Evolutionary conservation across 2,113 vertebrate species (phyloP), one percentile per base, ranked within the genome.

Genomic region (Eretmochelys imbricata): DNA sequence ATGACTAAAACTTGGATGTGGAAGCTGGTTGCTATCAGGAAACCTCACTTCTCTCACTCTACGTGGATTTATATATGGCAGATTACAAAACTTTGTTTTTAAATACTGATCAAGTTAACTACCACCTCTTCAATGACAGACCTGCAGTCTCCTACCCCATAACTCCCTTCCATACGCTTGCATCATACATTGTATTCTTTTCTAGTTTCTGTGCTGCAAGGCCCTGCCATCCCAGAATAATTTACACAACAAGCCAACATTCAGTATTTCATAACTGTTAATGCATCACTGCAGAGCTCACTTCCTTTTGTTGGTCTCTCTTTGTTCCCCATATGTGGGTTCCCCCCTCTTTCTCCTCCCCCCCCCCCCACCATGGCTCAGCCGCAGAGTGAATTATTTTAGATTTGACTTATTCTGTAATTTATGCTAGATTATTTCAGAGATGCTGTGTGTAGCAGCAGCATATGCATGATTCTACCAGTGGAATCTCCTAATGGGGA

Each of bases 401-500:
- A 72, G 19, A 38, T 38, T 38, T 72, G 19, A 38, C 9, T 72
- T 38, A 38, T 5, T 38, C 19, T 69, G 65, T 19, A 69, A 4
- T 69, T n/a, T 35, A 69, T 35, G 35, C 16, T n/a, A 35, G 8
- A 69, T n/a, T n/a, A 69, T 69, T 65, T 31, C 59, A n/a, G 31
- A 19, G 59, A 35, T 31, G 29, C 13, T 31, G 29, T 62, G 59
- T 35, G 16, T 69, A 19, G 62, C 8, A 69, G 35, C 62, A n/a
- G 35, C 35, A n/a, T n/a, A n/a, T 69, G 35, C 5, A 59, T n/a
- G 62, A 19, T 19, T 69, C 29, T 35, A n/a, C 31, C 13, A 2
- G 54, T 94, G 76, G 94, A 93, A 89, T 86, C 79, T 89, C 80
- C 86, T 35, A 29, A 16, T 65, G 81, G 94, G 76, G 54, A 57